phyloP scores from a whole-genome alignment of 2,113 vertebrate genomes.

The Chrysochloris asiatica region DNA sequence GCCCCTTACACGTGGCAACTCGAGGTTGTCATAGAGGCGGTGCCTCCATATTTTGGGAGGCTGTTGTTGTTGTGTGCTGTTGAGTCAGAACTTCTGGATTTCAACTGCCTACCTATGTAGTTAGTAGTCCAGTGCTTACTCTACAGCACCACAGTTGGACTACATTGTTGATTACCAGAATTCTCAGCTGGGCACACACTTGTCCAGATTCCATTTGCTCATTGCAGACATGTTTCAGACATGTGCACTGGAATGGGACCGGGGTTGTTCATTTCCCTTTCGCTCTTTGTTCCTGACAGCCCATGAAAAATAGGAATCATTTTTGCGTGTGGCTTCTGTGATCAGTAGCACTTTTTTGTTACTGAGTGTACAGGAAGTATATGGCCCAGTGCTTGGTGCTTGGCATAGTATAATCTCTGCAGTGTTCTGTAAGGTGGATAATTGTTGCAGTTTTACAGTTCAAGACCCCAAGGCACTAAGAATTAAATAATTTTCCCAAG shows the following conservation, averaged over 20 bases:
- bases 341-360: constrained; percentile 5
- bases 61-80: too few relatives aligned
- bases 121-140: too few relatives aligned
- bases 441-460: constrained; percentile 18
- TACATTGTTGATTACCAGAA: too few relatives aligned
- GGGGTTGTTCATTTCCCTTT: background rate
- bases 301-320: constrained; percentile 5
- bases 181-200: background rate
- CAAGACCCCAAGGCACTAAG: background rate
- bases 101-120: too few relatives aligned
- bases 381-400: background rate
- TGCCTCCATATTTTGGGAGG: too few relatives aligned
- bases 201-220: background rate
- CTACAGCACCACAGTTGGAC: too few relatives aligned
- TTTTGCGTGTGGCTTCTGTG: background rate
- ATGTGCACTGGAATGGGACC: background rate
- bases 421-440: background rate
- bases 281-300: constrained; percentile 16
- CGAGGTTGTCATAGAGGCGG: background rate
- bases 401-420: background rate
- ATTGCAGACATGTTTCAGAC: background rate
- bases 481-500: background rate
- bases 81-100: too few relatives aligned
- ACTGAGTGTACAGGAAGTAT: background rate
- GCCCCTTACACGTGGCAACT: background rate